Evolutionary conservation across 2,888 invertebrate species (phyloP).

Genomic region (Cataglyphis cursor): DNA sequence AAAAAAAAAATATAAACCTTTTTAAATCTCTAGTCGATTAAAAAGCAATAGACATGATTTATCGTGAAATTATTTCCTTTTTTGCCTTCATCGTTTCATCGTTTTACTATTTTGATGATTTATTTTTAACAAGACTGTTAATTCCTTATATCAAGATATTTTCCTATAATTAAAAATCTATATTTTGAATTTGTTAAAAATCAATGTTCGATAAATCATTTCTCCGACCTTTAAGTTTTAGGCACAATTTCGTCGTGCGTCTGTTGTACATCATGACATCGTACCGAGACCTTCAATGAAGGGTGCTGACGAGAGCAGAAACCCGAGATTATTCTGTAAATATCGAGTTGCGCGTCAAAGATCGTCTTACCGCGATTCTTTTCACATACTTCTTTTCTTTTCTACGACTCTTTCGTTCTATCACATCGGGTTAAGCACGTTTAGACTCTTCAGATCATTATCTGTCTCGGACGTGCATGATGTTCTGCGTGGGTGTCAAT

Average conservation of each 20-base stretch:
- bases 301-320: constrained; percentile 72
- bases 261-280: not conserved
- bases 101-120: not conserved
- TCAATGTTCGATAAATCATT: not conserved
- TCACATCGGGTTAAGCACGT: not conserved
- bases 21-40: not conserved
- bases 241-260: not conserved
- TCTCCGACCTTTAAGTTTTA: not conserved
- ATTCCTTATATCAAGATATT: not conserved
- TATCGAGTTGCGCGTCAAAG: constrained; percentile 79
- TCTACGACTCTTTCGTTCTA: not conserved
- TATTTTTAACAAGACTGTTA: not conserved
- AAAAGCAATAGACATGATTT: not conserved
- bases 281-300: constrained; percentile 54
- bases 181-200: not conserved
- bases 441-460: constrained; percentile 5
- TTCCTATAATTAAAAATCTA: not conserved
- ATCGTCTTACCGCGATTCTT: constrained; percentile 78
- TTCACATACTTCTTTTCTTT: constrained; percentile 39
- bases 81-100: not conserved
- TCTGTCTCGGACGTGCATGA: constrained; percentile 12
- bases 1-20: not conserved
- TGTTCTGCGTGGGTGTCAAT: constrained; percentile 26
- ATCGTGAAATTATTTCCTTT: not conserved
- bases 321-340: constrained; percentile 77